Evolutionary conservation across 1,140 invertebrate species (phyloP).

Genomic region (Hypothenemus hampei): DNA sequence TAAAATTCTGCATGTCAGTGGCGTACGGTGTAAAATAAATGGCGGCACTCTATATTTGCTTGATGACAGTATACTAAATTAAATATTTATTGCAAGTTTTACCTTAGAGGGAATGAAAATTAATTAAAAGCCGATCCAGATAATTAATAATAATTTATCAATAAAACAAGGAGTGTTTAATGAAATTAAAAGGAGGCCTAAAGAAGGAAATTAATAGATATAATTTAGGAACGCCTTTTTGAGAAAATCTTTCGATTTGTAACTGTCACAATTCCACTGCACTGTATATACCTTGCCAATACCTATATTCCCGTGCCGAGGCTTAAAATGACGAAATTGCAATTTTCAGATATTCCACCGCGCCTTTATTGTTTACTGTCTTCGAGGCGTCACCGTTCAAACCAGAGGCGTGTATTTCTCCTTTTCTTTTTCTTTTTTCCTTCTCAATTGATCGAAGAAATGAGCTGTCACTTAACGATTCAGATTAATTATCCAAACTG

Average conservation of each 20-base stretch:
- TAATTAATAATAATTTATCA: not conserved
- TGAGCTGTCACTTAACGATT: too few relatives aligned
- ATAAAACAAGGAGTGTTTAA: not conserved
- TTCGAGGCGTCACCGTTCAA: constrained; percentile 17
- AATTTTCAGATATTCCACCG: constrained; percentile 34
- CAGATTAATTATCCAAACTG: too few relatives aligned
- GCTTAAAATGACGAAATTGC: constrained; percentile 30
- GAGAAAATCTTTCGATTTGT: constrained; percentile 9
- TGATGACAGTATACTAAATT: not conserved
- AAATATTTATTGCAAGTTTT: not conserved
- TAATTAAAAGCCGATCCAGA: not conserved
- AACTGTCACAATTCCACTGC: constrained; percentile 10
- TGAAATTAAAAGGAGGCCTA: not conserved
- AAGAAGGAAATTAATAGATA: constrained; percentile 12
- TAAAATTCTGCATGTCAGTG: constrained; percentile 16
- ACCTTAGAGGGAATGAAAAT: not conserved
- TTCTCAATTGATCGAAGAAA: too few relatives aligned
- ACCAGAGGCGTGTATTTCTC: constrained; percentile 15
- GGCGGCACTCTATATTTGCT: not conserved
- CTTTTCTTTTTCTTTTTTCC: too few relatives aligned
- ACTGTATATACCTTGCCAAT: constrained; percentile 25
- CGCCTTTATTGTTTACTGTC: constrained; percentile 39
- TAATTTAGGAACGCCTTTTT: not conserved
- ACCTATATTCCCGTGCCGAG: constrained; percentile 18
- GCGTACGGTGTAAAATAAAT: not conserved